These are phyloP conservation scores for Panurus biarmicus DNA, from an alignment of 2,113 vertebrate genomes.

Conservation along the genomic window DNA sequence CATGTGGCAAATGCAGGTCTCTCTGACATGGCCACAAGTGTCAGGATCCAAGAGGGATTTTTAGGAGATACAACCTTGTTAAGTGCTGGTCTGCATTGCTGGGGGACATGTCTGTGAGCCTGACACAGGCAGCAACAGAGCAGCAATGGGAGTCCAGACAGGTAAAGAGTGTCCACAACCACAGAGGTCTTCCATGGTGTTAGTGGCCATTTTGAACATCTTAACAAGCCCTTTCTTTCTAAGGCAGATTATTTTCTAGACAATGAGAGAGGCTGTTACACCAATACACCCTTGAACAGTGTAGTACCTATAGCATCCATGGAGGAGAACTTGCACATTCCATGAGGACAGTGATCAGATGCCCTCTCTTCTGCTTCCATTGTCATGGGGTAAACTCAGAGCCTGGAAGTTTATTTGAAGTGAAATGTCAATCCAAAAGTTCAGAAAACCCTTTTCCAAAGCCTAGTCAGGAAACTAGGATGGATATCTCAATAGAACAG, in stretches of 20 bases:
- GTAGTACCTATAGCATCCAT: rapidly evolving
- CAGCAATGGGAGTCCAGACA: neutral
- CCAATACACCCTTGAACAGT: neutral
- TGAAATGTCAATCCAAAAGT: neutral
- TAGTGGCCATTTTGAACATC: neutral
- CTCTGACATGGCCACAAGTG: neutral
- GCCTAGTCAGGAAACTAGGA: neutral
- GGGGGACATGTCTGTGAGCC: neutral
- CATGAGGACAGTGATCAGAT: neutral
- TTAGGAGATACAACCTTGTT: neutral
- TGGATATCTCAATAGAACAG: conserved; percentile 34
- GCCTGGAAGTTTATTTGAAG: neutral
- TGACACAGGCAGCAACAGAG: neutral
- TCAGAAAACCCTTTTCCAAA: conserved; percentile 12
- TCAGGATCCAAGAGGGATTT: neutral
- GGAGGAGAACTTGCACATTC: neutral
- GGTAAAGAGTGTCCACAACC: neutral
- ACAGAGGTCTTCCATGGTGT: neutral
- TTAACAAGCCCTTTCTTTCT: neutral
- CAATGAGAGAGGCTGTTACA: neutral
- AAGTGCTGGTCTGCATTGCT: neutral
- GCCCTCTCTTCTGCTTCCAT: neutral
- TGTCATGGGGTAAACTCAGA: neutral
- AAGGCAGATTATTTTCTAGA: neutral
- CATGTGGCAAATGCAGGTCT: neutral